Conservation (phyloP, 2,113 vertebrate species). For the Misgurnus mizolepis region DNA sequence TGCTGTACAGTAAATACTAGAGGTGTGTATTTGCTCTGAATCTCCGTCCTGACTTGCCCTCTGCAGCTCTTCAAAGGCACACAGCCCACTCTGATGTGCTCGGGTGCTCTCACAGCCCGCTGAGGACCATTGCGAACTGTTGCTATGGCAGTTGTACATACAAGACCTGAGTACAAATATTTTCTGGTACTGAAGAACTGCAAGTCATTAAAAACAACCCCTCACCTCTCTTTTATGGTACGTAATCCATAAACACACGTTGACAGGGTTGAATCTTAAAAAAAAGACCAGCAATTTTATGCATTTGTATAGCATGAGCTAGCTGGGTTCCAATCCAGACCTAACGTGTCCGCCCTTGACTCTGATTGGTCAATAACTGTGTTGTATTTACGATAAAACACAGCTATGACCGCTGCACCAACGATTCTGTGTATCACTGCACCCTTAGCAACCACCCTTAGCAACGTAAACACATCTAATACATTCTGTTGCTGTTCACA, state of each 20-base stretch:
- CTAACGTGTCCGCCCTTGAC: too few relatives aligned
- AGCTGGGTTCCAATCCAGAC: too few relatives aligned
- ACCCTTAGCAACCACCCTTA: too few relatives aligned
- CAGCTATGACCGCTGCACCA: too few relatives aligned
- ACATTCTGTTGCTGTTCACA: too few relatives aligned
- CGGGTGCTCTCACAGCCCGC: conserved; percentile 17
- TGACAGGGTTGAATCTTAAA: background rate
- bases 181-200: conserved; percentile 32
- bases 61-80: conserved; percentile 35
- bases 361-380: too few relatives aligned
- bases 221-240: conserved; percentile 21
- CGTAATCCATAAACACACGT: background rate
- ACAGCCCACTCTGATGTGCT: conserved; percentile 16
- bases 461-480: too few relatives aligned
- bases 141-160: conserved; percentile 22
- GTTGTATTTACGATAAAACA: too few relatives aligned
- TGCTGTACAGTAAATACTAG: background rate
- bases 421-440: too few relatives aligned
- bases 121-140: conserved; percentile 28
- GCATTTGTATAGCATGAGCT: too few relatives aligned
- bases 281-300: too few relatives aligned
- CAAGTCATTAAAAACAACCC: conserved; percentile 27
- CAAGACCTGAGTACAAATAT: conserved; percentile 20
- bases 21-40: conserved; percentile 3
- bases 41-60: conserved; percentile 32